Evolutionary conservation across 2,888 invertebrate species (phyloP), one percentile per base, ranked within the genome.

Genomic region (Pristionchus japonicus): DNA sequence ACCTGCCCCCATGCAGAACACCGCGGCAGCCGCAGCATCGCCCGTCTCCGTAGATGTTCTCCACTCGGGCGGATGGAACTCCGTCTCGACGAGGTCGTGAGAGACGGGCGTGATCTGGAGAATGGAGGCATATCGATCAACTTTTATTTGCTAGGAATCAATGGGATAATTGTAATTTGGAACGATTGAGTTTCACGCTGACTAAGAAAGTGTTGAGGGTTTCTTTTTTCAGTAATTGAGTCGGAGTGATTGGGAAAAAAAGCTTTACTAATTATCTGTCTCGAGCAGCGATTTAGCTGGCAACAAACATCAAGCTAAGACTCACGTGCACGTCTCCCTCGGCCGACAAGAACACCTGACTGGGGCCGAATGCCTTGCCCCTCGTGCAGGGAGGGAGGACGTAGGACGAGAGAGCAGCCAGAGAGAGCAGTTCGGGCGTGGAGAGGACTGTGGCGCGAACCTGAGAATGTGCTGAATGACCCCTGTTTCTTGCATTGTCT

Each of bases 41-140:
- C 90, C 91, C 23, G 47, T 74, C 89, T 91, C 91, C 1, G 90
- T 90, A 0, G 43, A n/a, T 83, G 89, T 89, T 27, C 89, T 87
- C 92, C 92, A 92, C 88, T 92, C 92, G 15, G 92, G 92, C 43
- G 92, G 92, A 40, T 89, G 87, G 64, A 90, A 92, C 27, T 88
- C 88, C 23, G 82, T 57, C 37, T 89, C 90, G 27, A 90, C 90
- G 31, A 67, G 85, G 0, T 88, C 83, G 27, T 88, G 77, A 27
- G 89, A 88, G 9, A 91, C 90, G n/a, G 91, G 89, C 57, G 90
- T 88, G 47, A 92, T 91, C 92, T 92, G 52, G 34, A 86, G 61
- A 27, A 43, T n/a, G n/a, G n/a, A n/a, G n/a, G n/a, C n/a, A n/a
- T n/a, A n/a, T n/a, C n/a, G n/a, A n/a, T n/a, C n/a, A 43, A 43